These are phyloP conservation scores for Irena cyanogastra DNA, from an alignment of 2,113 vertebrate species.

Conservation along the genomic window DNA sequence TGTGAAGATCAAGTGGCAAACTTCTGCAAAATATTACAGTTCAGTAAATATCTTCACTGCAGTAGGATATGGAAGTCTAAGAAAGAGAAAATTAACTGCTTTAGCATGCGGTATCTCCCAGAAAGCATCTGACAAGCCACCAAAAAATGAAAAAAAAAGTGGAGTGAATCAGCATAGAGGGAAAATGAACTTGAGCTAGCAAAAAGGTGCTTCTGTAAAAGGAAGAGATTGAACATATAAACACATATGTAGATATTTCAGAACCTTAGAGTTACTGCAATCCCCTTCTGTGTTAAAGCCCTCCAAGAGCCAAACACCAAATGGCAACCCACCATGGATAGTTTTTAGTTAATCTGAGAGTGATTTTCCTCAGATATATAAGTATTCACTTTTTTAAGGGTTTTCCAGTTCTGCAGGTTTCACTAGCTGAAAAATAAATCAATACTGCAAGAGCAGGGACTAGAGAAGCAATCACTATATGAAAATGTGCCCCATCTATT, in stretches of 20 bases:
- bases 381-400: not conserved
- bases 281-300: not conserved
- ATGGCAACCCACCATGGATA: not conserved
- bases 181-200: not conserved
- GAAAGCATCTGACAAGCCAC: not conserved
- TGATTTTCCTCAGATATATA: not conserved
- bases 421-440: not conserved
- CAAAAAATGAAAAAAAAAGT: not conserved
- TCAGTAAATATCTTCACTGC: not conserved
- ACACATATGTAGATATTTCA: not conserved
- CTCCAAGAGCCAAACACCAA: not conserved
- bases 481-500: not conserved
- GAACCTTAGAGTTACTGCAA: not conserved
- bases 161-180: not conserved
- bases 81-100: not conserved
- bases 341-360: not conserved
- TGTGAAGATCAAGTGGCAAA: constrained; percentile 14
- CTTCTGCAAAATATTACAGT: constrained; percentile 12
- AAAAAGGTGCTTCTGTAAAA: constrained; percentile 22
- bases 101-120: not conserved
- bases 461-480: not conserved
- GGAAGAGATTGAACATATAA: not conserved
- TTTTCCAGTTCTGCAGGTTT: not conserved
- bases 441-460: not conserved
- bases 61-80: not conserved